A percentile compares a stretch with the other conserved stretches of the same genome.
phyloP scores from a whole-genome alignment of 2,888 invertebrate species.

The Lobophora halterata region DNA sequence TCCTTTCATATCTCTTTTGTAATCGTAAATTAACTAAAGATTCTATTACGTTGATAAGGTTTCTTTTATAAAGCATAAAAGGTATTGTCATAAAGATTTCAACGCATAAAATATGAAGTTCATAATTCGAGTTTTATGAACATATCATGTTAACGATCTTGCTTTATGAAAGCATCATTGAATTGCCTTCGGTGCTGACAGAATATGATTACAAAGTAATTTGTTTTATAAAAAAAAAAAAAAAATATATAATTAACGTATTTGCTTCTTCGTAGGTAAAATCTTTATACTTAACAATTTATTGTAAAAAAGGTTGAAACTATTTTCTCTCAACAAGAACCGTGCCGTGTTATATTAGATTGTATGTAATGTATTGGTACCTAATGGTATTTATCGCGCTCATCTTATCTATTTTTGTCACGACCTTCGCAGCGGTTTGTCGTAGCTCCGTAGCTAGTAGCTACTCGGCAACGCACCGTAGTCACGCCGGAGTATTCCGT shows the following conservation, averaged over 20 bases:
- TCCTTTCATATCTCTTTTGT: slow-evolving; percentile 23
- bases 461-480: neutral
- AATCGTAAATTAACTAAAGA: slow-evolving; percentile 20
- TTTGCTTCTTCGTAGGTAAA: neutral
- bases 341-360: too few species aligned
- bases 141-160: neutral
- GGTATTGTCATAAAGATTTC: slow-evolving; percentile 20
- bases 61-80: slow-evolving; percentile 24
- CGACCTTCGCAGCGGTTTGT: slow-evolving; percentile 8
- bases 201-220: too few species aligned
- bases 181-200: too few species aligned
- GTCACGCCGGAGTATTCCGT: too few species aligned
- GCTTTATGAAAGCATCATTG: neutral
- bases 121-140: slow-evolving; percentile 1
- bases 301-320: too few species aligned
- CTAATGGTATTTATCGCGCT: too few species aligned
- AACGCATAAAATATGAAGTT: slow-evolving; percentile 23
- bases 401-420: too few species aligned
- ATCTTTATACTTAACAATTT: neutral
- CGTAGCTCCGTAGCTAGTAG: slow-evolving; percentile 2
- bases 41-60: slow-evolving; percentile 25
- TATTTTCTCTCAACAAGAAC: too few species aligned
- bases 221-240: too few species aligned
- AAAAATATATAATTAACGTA: slow-evolving; percentile 1
- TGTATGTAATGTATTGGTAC: too few species aligned